phyloP scores from a whole-genome alignment of 1,140 invertebrate genomes.

The Megalopta genalis region DNA sequence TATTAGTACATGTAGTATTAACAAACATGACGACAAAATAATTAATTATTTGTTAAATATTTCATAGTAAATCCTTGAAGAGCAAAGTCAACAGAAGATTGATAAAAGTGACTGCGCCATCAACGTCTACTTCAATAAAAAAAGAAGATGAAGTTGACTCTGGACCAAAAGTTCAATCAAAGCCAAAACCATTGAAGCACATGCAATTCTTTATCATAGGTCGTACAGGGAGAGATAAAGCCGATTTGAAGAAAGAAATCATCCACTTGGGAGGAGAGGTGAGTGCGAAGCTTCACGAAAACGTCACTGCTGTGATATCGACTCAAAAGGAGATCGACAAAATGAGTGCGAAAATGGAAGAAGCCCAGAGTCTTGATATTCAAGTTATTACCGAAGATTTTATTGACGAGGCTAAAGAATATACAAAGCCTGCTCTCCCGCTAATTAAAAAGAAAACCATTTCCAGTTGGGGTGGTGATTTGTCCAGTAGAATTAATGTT shows the following conservation, averaged over 20 bases:
- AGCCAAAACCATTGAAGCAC: constrained; percentile 86
- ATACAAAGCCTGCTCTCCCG: constrained; percentile 81
- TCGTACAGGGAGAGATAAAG: constrained; percentile 82
- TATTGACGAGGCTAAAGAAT: constrained; percentile 85
- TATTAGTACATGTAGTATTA: not conserved
- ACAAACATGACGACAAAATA: not conserved
- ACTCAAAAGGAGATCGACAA: constrained; percentile 86
- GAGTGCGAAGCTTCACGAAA: constrained; percentile 83
- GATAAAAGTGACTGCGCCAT: constrained; percentile 83
- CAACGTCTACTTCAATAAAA: constrained; percentile 78
- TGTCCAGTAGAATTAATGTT: constrained; percentile 80
- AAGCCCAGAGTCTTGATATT: constrained; percentile 86
- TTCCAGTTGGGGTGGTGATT: constrained; percentile 91
- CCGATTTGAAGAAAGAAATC: constrained; percentile 85
- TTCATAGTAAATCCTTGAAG: constrained; percentile 75
- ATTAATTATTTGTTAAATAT: constrained; percentile 28
- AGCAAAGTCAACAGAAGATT: constrained; percentile 83
- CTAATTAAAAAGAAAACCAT: constrained; percentile 87
- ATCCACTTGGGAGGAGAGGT: constrained; percentile 88
- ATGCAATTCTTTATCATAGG: constrained; percentile 90
- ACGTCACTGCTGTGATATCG: constrained; percentile 88
- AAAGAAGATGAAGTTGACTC: constrained; percentile 81
- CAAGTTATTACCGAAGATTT: constrained; percentile 91
- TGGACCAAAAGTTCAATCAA: constrained; percentile 82
- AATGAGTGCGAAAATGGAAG: constrained; percentile 83